Evolutionary conservation across 2,888 invertebrate genomes (phyloP).

Genomic region (Rhodophaea formosa): DNA sequence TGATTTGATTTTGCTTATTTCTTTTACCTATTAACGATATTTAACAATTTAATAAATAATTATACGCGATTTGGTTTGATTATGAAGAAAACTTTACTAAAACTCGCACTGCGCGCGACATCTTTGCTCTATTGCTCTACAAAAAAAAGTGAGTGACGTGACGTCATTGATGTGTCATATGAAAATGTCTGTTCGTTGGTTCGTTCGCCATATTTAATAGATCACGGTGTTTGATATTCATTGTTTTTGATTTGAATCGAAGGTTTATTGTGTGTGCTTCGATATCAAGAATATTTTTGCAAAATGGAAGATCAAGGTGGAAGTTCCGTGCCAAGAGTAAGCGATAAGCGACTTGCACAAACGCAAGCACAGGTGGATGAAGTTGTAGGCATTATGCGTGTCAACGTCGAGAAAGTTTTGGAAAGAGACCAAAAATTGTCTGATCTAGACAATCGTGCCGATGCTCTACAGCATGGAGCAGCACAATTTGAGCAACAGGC

Average conservation of each 20-base stretch:
- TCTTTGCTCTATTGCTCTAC: neutral
- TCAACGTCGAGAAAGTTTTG: slow-evolving; percentile 97
- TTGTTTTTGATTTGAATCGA: slow-evolving; percentile 17
- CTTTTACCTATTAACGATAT: no score
- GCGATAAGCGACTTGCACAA: slow-evolving; percentile 76
- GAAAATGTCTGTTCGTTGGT: no score
- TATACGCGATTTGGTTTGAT: no score
- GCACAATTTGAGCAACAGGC: slow-evolving; percentile 98
- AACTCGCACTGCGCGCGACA: neutral
- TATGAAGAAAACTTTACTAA: no score
- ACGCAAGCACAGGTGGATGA: slow-evolving; percentile 79
- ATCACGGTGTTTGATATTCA: slow-evolving; percentile 11
- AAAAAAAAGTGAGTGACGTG: slow-evolving; percentile 31
- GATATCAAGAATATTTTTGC: neutral
- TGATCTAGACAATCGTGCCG: slow-evolving; percentile 96
- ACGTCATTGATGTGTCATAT: slow-evolving; percentile 39
- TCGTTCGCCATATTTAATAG: slow-evolving; percentile 45
- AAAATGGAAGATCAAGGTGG: slow-evolving; percentile 78
- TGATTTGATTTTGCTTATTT: no score
- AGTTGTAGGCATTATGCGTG: slow-evolving; percentile 97
- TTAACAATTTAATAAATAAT: no score
- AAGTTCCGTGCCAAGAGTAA: slow-evolving; percentile 72
- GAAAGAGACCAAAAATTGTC: slow-evolving; percentile 97
- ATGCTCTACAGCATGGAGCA: slow-evolving; percentile 95
- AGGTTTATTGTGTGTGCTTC: neutral